Base-by-base conservation (phyloP, 2,113 vertebrate species). In the Daphoenositta chrysoptera region DNA sequence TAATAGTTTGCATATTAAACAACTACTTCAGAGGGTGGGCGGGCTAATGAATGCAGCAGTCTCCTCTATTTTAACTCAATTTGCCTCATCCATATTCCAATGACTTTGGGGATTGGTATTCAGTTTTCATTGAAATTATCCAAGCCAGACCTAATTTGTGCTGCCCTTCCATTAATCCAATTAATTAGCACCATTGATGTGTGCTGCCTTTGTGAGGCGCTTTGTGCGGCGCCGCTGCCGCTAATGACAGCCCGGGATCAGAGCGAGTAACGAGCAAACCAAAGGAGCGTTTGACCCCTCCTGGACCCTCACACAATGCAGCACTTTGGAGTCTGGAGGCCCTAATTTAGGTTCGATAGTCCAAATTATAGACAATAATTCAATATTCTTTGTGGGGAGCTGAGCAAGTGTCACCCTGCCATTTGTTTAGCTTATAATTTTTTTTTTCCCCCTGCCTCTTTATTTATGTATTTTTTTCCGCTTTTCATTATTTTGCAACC, bases 1-100 rank as follows among this genome's bases (percentile, higher is more conserved):
- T 99, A 99, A 99, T 99, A 98, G 98, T 97, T 98, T 98, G 99
- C 99, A 99, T 99, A 99, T 99, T 99, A 99, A 99, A 98, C 98
- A 98, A 98, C 98, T 98, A 98, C 98, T 99, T 99, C 98, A 99
- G 98, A 99, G 98, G 98, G 98, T 99, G 99, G 99, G 98, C 98
- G 98, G 98, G 98, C 98, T 99, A 99, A 99, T 99, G 99, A 99
- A 99, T 99, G 98, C 98, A 96, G 98, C 98, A 98, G 98, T 98
- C 98, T 98, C 98, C 98, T 98, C 98, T 98, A 98, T 99, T 99
- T 99, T 99, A 99, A 99, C 98, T 99, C 98, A 99, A 99, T 99
- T 99, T 98, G 98, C 98, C 98, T 99, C 99, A 99, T 99, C 98
- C 98, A 99, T 99, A 99, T 99, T 99, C 98, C 99, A 97, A 97